Base-by-base conservation (phyloP, 2,888 invertebrate species). In the Drosophila paucipuncta region DNA sequence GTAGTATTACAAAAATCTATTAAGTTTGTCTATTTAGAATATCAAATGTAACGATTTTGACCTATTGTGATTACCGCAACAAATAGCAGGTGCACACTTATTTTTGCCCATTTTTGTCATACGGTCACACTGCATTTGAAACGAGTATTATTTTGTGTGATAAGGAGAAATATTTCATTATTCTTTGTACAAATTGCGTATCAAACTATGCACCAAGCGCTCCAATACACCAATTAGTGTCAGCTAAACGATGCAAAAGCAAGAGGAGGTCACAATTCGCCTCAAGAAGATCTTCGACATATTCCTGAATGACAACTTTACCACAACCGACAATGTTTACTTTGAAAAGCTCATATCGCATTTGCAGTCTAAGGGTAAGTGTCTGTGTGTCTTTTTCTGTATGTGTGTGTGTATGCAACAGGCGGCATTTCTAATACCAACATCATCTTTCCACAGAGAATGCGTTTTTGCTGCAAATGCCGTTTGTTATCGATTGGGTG, bases 321-420 rank as follows among this genome's bases (percentile, higher is more conserved):
- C 82, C 50, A 89, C 85, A 54, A 90, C 89, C 16, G 92, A 95
- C 91, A 95, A 94, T 92, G 95, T 95, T 82, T 96, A 96, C 91
- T 94, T 95, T 72, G 96, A 96, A 90, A 94, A 94, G 80, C 93
- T 96, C 54, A 93, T 96, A 74, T 94, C 95, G 64, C 95, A 96
- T 92, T 91, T 96, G 78, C 93, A 94, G 28, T 94, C 94, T 60
- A 93, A 94, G 82, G 93, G 94, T 79, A 94, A 94, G 91, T 92
- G 93, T 55, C 41, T 60, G n/a, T 37, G 30, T n/a, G 30, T 35
- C 18, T 11, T 37, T 37, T 49, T 62, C 47, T 13, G 37, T 4
- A 16, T 10, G 41, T n/a, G 50, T 52, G 41, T 22, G n/a, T 53
- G 33, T 11, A 39, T 59, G 80, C 81, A 80, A 78, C 77, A 78